Conservation (phyloP, 2,113 vertebrate species). For the Electrona antarctica region DNA sequence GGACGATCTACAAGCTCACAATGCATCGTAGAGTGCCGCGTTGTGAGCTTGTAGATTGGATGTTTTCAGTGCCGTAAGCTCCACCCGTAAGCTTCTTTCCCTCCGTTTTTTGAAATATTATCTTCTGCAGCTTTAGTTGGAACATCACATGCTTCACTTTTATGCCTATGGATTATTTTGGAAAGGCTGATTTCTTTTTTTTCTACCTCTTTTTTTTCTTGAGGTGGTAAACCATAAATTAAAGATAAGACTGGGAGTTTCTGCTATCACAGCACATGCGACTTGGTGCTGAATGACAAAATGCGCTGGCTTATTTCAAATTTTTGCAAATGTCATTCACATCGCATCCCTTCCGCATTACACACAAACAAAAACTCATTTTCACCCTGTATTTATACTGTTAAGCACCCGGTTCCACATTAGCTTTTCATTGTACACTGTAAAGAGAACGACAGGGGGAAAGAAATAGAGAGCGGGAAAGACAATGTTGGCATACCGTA, state of each 20-base stretch:
- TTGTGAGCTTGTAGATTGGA: no score
- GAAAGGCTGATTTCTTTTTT: constrained; percentile 27
- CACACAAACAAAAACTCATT: constrained; percentile 20
- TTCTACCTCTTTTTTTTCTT: not conserved
- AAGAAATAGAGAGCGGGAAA: constrained; percentile 37
- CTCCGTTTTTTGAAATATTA: not conserved
- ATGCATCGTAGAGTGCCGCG: no score
- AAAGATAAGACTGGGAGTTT: constrained; percentile 59
- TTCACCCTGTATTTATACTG: constrained; percentile 20
- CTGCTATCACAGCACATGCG: constrained; percentile 28
- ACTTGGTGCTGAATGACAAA: constrained; percentile 52
- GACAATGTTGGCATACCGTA: constrained; percentile 48
- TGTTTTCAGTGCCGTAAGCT: not conserved
- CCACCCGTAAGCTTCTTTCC: not conserved
- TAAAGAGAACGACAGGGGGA: constrained; percentile 33
- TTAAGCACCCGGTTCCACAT: not conserved
- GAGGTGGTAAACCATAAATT: constrained; percentile 60
- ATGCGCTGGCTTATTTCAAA: constrained; percentile 44
- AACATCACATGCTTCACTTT: constrained; percentile 20
- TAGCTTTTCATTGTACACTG: not conserved
- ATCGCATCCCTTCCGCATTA: constrained; percentile 25
- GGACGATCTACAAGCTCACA: no score
- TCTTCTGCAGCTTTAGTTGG: constrained; percentile 7
- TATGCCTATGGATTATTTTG: constrained; percentile 47
- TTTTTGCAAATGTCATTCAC: constrained; percentile 40